A percentile compares a stretch with the other conserved stretches of the same genome.
These are phyloP conservation scores for Coregonus ussuriensis DNA, from an alignment of 2,797 vertebrate genomes.

Conservation along the genomic window DNA sequence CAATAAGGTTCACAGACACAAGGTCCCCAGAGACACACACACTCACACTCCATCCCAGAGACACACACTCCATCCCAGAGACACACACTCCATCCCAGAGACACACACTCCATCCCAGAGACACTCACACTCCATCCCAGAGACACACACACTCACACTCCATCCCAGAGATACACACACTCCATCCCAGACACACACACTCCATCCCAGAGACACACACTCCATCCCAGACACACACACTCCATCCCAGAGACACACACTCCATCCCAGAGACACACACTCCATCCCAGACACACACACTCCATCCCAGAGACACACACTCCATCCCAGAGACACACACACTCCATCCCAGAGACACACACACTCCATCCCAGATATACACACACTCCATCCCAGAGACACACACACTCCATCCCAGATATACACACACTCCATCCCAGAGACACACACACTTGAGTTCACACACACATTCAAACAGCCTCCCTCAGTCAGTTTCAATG, in stretches of 20 bases:
- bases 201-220: background rate
- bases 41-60: slow-evolving; percentile 24
- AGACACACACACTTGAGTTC: slow-evolving; percentile 58
- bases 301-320: too few species aligned
- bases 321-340: too few species aligned
- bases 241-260: too few species aligned
- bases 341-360: slow-evolving; percentile 49
- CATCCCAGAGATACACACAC: slow-evolving; percentile 49
- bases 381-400: slow-evolving; percentile 15
- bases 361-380: slow-evolving; percentile 17
- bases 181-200: background rate
- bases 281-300: too few species aligned
- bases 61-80: slow-evolving; percentile 20
- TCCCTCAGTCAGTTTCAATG: slow-evolving; percentile 43
- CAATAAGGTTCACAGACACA: slow-evolving; percentile 33
- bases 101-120: background rate
- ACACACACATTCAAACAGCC: slow-evolving; percentile 45
- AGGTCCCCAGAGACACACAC: slow-evolving; percentile 7
- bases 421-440: slow-evolving; percentile 12
- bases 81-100: too few species aligned
- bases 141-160: slow-evolving; percentile 28
- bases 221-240: too few species aligned
- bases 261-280: too few species aligned
- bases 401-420: too few species aligned
- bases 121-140: too few species aligned